phyloP scores from a whole-genome alignment of 2,797 vertebrate species.

The Muscicapa striata region DNA sequence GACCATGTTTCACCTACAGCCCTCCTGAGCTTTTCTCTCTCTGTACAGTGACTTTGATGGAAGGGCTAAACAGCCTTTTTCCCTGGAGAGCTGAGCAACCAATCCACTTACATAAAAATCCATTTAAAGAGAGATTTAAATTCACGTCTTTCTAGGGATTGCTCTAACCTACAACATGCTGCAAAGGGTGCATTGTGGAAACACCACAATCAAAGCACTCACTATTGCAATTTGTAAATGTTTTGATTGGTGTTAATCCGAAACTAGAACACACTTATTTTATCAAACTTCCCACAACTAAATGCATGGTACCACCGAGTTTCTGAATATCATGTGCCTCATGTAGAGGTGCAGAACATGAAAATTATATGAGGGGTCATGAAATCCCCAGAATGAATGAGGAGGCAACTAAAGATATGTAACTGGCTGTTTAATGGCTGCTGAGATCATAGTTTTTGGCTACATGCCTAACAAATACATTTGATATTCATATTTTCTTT shows the following conservation, averaged over 20 bases:
- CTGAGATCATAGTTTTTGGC: neutral
- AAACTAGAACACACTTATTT: neutral
- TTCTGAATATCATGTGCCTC: neutral
- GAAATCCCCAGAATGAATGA: neutral
- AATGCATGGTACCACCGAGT: neutral
- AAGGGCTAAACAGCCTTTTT: neutral
- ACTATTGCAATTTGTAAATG: neutral
- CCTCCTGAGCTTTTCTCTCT: neutral
- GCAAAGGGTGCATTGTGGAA: neutral
- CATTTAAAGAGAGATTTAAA: neutral
- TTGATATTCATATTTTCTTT: neutral
- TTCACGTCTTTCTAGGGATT: neutral
- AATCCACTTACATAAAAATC: neutral
- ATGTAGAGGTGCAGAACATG: neutral
- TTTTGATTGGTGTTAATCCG: neutral
- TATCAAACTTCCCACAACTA: neutral
- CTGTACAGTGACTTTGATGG: neutral
- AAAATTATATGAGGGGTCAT: neutral
- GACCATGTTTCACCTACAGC: neutral
- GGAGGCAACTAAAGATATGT: neutral
- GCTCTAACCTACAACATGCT: neutral
- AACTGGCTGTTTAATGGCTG: neutral
- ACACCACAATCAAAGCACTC: neutral
- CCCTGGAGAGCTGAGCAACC: neutral
- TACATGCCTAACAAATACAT: neutral